Evolutionary conservation across 1,140 invertebrate genomes (phyloP).

Genomic region (Diuraphis noxia): DNA sequence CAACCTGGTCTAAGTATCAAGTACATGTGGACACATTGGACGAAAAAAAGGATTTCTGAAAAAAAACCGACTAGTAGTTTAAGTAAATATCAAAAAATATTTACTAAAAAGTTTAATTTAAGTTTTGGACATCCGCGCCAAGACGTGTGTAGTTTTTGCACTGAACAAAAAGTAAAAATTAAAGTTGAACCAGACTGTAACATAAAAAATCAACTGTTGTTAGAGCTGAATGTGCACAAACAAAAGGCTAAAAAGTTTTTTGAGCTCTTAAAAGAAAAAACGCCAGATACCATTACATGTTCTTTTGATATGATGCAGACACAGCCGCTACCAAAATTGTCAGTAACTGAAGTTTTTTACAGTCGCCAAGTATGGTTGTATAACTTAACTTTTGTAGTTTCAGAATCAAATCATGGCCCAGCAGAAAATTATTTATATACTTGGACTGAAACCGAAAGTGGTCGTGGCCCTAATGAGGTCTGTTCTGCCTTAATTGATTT

Average conservation of each 20-base stretch:
- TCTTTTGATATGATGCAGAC: conserved; percentile 55
- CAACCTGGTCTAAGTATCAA: conserved; percentile 14
- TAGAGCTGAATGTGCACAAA: conserved; percentile 17
- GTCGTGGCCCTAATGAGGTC: conserved; percentile 56
- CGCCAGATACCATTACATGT: not conserved
- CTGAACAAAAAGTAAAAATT: not conserved
- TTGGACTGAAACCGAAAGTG: conserved; percentile 58
- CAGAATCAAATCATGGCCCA: conserved; percentile 47
- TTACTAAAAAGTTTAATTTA: conserved; percentile 33
- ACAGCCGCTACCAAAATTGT: conserved; percentile 55
- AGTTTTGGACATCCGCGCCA: not conserved
- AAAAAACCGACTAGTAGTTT: not conserved
- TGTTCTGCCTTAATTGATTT: no score
- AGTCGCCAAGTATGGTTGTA: conserved; percentile 59
- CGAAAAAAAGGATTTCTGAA: not conserved
- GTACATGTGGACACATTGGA: conserved; percentile 17
- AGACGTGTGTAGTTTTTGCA: conserved; percentile 7
- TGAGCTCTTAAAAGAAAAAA: not conserved
- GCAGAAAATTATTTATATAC: conserved; percentile 58
- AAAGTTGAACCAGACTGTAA: not conserved
- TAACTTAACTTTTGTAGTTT: conserved; percentile 59
- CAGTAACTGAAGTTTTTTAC: conserved; percentile 56
- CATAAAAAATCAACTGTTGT: not conserved
- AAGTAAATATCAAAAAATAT: conserved; percentile 38
- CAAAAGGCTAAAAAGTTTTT: conserved; percentile 1